Evolutionary conservation across 2,797 vertebrate genomes (phyloP).

Genomic region (Diceros bicornis): DNA sequence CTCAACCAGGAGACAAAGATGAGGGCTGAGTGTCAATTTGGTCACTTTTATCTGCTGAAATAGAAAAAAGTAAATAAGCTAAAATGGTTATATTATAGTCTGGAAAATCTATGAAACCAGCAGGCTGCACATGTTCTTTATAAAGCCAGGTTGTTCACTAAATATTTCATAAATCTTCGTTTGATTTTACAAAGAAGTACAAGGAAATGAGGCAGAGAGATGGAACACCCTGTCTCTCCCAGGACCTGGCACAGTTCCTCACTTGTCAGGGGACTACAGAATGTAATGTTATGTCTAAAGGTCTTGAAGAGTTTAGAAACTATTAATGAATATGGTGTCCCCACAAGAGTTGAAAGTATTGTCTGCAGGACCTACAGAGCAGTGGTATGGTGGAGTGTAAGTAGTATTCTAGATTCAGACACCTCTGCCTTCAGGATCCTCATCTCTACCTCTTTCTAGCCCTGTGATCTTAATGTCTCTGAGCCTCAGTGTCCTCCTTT

Average conservation of each 20-base stretch:
- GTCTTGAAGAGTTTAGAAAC: background rate
- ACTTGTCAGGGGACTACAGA: too few species aligned
- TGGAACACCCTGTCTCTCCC: background rate
- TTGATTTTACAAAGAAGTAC: background rate
- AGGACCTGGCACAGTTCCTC: background rate
- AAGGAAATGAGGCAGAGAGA: background rate
- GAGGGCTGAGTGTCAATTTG: background rate
- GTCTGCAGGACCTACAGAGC: background rate
- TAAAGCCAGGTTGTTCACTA: background rate
- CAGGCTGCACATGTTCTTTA: background rate
- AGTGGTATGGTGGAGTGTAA: fast-evolving
- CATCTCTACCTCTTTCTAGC: background rate
- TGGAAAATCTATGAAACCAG: background rate
- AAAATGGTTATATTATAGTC: background rate
- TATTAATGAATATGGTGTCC: background rate
- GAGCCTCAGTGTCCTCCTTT: background rate
- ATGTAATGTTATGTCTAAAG: background rate
- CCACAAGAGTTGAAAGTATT: too few species aligned
- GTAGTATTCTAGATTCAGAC: too few species aligned
- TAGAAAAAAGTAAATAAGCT: background rate
- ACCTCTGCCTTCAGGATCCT: background rate
- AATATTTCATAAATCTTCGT: background rate
- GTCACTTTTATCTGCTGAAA: background rate
- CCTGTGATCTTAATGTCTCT: background rate
- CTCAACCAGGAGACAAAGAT: background rate